Base-by-base conservation (phyloP, 92 coral and sea anemone genomes). In the Epizoanthus fatuus region DNA sequence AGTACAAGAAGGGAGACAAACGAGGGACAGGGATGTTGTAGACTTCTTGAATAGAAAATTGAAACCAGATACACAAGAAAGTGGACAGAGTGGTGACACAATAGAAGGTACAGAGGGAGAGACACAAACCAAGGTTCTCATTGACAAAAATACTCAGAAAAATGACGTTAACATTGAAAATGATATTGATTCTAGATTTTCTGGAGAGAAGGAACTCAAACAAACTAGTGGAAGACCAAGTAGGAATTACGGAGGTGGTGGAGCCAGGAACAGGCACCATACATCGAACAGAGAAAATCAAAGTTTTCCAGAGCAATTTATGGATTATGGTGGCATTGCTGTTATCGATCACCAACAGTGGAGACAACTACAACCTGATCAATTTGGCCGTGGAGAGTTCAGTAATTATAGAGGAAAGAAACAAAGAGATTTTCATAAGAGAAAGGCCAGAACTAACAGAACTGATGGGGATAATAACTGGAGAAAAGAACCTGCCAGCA, bases 41-140 rank as follows among this genome's bases (percentile, higher is more conserved):
- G 82, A 64, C n/a, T 77, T 77, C 65, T 62, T 77, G 70, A 77
- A 77, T 56, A 60, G 82, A 2, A 77, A 77, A 11, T 44, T 77
- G 12, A 77, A 60, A n/a, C 5, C n/a, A 7, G 70, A 77, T 4
- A 58, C 45, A 42, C 56, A 62, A 7, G 39, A 49, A 1, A 49
- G 53, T 3, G 11, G 11, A 49, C 53, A 2, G 5, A 49, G 53
- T 49, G 53, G 13, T 49, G 53, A 49, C 13, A 49, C 53, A 49
- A 10, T 49, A 49, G 53, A 5, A 6, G 0, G 53, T 15, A 4
- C 45, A 2, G 44, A 59, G 5, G 56, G 40, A 29, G n/a, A 11
- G 7, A n/a, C 22, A 69, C 70, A 77, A 38, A 40, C 70, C 0
- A 22, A 15, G 29, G 82, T 22, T 15, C 32, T 59, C 4, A 44